Evolutionary conservation across 1,140 invertebrate genomes (phyloP).

Genomic region (Heterodera schachtii): DNA sequence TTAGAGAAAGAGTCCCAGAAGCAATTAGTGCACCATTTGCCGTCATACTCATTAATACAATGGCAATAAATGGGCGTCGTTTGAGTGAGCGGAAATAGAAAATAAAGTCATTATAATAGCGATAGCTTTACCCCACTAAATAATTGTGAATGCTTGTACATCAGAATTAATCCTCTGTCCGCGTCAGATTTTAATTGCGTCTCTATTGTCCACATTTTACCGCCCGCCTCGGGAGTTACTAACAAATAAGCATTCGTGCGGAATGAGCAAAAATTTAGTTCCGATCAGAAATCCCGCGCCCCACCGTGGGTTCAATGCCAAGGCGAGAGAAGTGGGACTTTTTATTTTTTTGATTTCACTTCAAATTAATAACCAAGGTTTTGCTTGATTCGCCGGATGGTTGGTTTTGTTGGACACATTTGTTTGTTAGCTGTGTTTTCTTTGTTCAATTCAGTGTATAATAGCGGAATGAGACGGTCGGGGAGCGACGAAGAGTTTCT

Average conservation of each 20-base stretch:
- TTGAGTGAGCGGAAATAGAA: background rate
- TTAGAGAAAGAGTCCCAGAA: too few relatives aligned
- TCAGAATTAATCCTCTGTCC: background rate
- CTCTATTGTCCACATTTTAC: background rate
- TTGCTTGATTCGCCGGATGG: conserved; percentile 14
- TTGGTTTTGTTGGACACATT: conserved; percentile 3
- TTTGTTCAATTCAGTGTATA: background rate
- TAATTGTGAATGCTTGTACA: background rate
- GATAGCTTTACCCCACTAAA: too few relatives aligned
- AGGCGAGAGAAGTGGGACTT: conserved; percentile 14
- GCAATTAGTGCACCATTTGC: background rate
- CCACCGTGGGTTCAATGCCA: conserved; percentile 22
- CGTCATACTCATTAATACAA: background rate
- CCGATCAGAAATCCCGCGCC: conserved; percentile 6
- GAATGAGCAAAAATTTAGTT: background rate
- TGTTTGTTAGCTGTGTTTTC: background rate
- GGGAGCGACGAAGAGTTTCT: conserved; percentile 39
- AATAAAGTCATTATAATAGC: too few relatives aligned
- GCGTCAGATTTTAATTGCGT: background rate
- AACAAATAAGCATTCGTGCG: background rate
- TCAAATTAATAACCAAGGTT: background rate
- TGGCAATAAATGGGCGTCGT: background rate
- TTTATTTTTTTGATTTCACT: background rate
- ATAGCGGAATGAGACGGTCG: background rate
- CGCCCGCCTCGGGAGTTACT: background rate